Evolutionary conservation across 2,888 invertebrate genomes (phyloP).

Genomic region (Bombylius major): DNA sequence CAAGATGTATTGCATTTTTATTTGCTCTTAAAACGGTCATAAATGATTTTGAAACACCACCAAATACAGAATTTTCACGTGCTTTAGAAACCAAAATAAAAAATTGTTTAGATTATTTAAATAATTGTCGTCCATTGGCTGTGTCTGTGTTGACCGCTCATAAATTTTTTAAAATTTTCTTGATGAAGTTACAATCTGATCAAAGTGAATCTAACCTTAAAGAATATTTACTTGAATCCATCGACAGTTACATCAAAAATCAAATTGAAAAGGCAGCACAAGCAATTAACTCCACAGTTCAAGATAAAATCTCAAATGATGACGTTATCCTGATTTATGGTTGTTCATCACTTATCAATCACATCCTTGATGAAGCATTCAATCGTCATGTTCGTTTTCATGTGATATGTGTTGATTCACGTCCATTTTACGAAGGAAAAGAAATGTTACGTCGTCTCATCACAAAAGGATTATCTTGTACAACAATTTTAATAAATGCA

Average conservation of each 20-base stretch:
- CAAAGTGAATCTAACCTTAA: slow-evolving; percentile 64
- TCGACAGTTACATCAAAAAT: slow-evolving; percentile 65
- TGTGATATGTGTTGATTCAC: slow-evolving; percentile 71
- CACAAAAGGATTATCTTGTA: slow-evolving; percentile 57
- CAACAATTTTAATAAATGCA: slow-evolving; percentile 69
- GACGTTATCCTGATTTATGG: slow-evolving; percentile 84
- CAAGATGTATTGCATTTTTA: slow-evolving; percentile 73
- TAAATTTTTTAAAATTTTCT: slow-evolving; percentile 59
- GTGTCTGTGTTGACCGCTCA: slow-evolving; percentile 86
- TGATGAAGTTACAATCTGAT: slow-evolving; percentile 54
- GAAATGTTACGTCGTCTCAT: slow-evolving; percentile 63
- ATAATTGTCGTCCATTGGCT: slow-evolving; percentile 66
- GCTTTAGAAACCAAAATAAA: slow-evolving; percentile 68
- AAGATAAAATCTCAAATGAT: slow-evolving; percentile 67
- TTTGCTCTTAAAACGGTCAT: slow-evolving; percentile 68
- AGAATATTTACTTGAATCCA: slow-evolving; percentile 50
- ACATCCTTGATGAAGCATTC: slow-evolving; percentile 59
- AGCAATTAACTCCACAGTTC: slow-evolving; percentile 70
- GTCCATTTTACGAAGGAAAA: slow-evolving; percentile 58
- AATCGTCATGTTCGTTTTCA: slow-evolving; percentile 53
- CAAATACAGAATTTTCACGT: slow-evolving; percentile 70
- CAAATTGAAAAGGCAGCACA: slow-evolving; percentile 77
- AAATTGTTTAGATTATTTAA: slow-evolving; percentile 55
- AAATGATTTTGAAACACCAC: slow-evolving; percentile 66
- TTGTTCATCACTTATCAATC: slow-evolving; percentile 63